Evolutionary conservation across 2,113 vertebrate species (phyloP), one percentile per base, ranked within the genome.

Genomic region (Corythoichthys intestinalis): DNA sequence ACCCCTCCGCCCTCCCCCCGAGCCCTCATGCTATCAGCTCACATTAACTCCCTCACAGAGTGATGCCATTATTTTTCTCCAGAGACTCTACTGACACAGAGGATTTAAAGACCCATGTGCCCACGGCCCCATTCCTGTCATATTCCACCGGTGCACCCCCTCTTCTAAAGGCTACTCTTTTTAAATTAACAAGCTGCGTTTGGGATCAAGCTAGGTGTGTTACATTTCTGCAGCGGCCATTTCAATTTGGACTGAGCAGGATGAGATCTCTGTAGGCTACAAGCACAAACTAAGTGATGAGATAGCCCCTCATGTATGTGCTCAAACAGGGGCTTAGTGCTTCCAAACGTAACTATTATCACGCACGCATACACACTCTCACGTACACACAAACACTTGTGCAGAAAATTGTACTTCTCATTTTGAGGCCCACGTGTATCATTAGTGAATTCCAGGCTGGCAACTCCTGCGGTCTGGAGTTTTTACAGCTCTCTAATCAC

Each of bases 11-110:
- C 77, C 90, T 91, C 94, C 92, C 94, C 90, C 84, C 79, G 78
- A 71, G 90, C 91, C 92, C 93, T 90, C 83, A 90, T 90, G 92
- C 94, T 94, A 93, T 96, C 94, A 90, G 66, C 85, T 94, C 92
- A 82, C 81, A 95, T 95, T 95, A 95, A 92, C 92, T 93, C 85
- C 61, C 90, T 91, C 83, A 35, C 81, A 83, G 88, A 91, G 80
- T 93, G 94, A 95, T 93, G 93, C 92, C 91, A 93, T 94, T 94
- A 92, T 93, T 94, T 93, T 93, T 93, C 93, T 94, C 91, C 91
- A 93, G 81, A 92, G 91, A 89, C 81, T 91, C 92, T 83, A 93
- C 70, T 92, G 92, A 94, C 85, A 69, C 86, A 82, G 87, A 78
- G 86, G 91, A 92, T 94, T 93, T 94, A 89, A 91, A 93, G 91